These are phyloP conservation scores for Parazoanthus atlanticus DNA, from an alignment of 92 coral and sea anemone genomes.

Conservation along the genomic window DNA sequence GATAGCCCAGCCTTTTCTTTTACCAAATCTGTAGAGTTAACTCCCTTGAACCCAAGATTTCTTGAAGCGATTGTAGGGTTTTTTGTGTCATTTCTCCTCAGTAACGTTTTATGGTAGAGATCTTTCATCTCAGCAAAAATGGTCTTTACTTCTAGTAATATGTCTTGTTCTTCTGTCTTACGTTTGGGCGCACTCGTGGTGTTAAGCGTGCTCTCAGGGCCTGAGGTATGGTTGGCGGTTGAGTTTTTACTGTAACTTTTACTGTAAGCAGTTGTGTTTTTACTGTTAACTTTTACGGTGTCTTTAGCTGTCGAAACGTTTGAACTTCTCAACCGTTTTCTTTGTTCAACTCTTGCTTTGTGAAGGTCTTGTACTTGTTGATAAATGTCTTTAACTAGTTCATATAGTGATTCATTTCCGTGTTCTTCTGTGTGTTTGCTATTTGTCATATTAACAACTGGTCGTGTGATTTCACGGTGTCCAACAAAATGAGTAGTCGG, in stretches of 20 bases:
- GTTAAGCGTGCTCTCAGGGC: not conserved
- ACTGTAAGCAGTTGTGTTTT: no score
- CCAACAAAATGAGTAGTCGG: slow-evolving; percentile 17
- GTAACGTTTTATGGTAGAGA: slow-evolving; percentile 48
- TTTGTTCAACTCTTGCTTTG: not conserved
- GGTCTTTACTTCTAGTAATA: slow-evolving; percentile 66
- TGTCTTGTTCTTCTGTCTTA: slow-evolving; percentile 54
- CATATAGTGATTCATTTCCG: slow-evolving; percentile 2
- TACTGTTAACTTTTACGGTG: not conserved
- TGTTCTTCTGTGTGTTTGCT: not conserved
- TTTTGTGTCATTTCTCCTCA: slow-evolving; percentile 1
- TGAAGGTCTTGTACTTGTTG: slow-evolving; percentile 28
- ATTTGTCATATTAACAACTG: slow-evolving; percentile 31
- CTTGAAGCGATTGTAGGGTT: not conserved
- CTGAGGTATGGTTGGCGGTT: not conserved
- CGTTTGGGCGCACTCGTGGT: not conserved
- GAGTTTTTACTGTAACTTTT: no score
- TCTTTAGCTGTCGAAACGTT: not conserved
- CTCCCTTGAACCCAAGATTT: not conserved
- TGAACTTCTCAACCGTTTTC: not conserved
- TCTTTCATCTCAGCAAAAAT: slow-evolving; percentile 79
- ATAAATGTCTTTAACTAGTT: slow-evolving; percentile 31
- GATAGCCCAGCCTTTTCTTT: not conserved
- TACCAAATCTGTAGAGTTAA: not conserved
- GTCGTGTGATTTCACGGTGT: slow-evolving; percentile 37